Base-by-base conservation (phyloP, 2,888 invertebrate species). In the Platycnemis pennipes region DNA sequence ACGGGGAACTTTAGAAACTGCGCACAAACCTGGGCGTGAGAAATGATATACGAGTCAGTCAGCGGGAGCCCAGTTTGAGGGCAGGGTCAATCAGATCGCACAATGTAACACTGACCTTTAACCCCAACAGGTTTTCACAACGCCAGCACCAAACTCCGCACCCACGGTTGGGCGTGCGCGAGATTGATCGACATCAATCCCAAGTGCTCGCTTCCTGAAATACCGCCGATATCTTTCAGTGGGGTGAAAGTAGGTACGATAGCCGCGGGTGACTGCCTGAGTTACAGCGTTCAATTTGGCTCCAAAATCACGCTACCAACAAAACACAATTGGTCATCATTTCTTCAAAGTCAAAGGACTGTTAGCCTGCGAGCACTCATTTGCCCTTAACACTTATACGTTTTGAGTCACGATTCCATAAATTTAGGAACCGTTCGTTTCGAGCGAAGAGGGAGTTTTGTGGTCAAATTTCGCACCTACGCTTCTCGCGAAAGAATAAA, bases 51-150 rank as follows among this genome's bases (percentile, higher is more conserved):
- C 5, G 13, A 77, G 77, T 77, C 13, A 77, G 77, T 11, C 77
- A 77, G 77, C 77, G 37, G 77, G 77, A 63, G 26, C 26, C 7
- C 26, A 1, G 49, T n/a, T n/a, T 63, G 26, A 63, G 63, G 31
- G 77, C 77, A 77, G 77, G 77, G 77, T 77, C 77, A 77, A 77
- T 37, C 11, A 16, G 2, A 77, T 5, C 63, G 26, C 63, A n/a
- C 63, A 77, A 77, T 13, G 77, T 77, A 77, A 77, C 77, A 77
- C 77, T 77, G 77, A 37, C 77, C 77, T 77, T 37, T 77, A 26
- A 77, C 77, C 77, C 11, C 77, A 26, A 77, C 77, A 31, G 77
- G 37, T 77, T 77, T 77, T 77, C 77, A 22, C 77, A 16, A 8
- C 37, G 13, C 37, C 77, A 1, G 31, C 8, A 77, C 31, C 77